Conservation (phyloP, 1,140 invertebrate genomes). For the Eumaeus atala region DNA sequence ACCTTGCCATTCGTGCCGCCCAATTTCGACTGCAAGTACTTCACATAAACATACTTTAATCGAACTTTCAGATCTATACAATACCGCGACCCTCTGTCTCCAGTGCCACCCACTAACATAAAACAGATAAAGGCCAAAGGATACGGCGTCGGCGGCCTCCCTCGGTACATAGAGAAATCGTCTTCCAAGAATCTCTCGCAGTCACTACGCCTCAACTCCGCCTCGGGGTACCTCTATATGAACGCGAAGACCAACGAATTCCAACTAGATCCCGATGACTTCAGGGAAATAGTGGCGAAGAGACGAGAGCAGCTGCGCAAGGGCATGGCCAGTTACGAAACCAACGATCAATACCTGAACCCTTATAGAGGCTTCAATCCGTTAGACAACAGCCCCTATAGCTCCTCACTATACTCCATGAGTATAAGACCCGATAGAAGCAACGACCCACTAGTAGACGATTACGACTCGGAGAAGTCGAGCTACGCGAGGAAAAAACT, state of each 20-base stretch:
- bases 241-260: conserved; percentile 68
- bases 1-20: too few relatives aligned
- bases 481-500: conserved; percentile 67
- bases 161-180: conserved; percentile 65
- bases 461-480: conserved; percentile 67
- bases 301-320: conserved; percentile 56
- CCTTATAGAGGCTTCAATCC: conserved; percentile 35
- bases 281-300: conserved; percentile 63
- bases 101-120: conserved; percentile 60
- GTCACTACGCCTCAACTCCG: conserved; percentile 63
- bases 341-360: conserved; percentile 41
- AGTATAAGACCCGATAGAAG: conserved; percentile 59
- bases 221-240: conserved; percentile 70
- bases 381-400: conserved; percentile 46
- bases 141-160: conserved; percentile 48
- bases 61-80: conserved; percentile 51
- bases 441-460: conserved; percentile 67
- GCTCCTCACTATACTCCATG: conserved; percentile 62
- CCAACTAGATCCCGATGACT: conserved; percentile 66
- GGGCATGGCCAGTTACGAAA: conserved; percentile 54
- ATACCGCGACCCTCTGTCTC: conserved; percentile 67
- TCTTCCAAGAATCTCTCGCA: conserved; percentile 59
- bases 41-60: background rate
- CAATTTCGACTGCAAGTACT: background rate
- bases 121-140: conserved; percentile 49